Evolutionary conservation across 2,797 vertebrate species (phyloP).

Genomic region (Glossophaga mutica): DNA sequence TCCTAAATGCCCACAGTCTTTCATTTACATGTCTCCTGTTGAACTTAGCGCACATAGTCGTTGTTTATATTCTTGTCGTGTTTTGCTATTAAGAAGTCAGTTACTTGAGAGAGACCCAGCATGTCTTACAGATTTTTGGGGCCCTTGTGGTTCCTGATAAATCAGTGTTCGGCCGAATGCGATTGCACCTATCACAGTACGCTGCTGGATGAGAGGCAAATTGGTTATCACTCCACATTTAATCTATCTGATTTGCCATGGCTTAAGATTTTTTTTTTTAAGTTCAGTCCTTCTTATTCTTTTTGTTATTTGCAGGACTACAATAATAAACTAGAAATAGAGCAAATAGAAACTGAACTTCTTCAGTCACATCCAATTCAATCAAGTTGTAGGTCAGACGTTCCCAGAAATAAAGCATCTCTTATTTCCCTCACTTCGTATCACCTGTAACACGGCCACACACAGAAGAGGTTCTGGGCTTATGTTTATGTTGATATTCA

Average conservation of each 20-base stretch:
- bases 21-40: background rate
- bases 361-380: constrained; percentile 22
- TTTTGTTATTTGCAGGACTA: background rate
- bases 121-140: background rate
- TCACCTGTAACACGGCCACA: background rate
- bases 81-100: background rate
- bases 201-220: constrained; percentile 1
- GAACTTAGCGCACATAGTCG: background rate
- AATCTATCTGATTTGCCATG: background rate
- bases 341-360: constrained; percentile 33
- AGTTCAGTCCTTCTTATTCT: background rate
- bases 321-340: background rate
- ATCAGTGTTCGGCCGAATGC: background rate
- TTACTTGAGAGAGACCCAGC: background rate
- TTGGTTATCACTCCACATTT: constrained; percentile 5
- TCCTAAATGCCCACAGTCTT: background rate
- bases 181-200: background rate
- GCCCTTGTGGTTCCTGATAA: background rate
- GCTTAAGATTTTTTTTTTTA: background rate
- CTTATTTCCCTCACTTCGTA: background rate
- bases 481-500: background rate
- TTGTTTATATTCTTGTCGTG: background rate
- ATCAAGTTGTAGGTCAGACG: background rate
- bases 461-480: background rate
- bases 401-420: background rate